Evolutionary conservation across 2,888 invertebrate species (phyloP).

Genomic region (Rhamphomyia laevipes): DNA sequence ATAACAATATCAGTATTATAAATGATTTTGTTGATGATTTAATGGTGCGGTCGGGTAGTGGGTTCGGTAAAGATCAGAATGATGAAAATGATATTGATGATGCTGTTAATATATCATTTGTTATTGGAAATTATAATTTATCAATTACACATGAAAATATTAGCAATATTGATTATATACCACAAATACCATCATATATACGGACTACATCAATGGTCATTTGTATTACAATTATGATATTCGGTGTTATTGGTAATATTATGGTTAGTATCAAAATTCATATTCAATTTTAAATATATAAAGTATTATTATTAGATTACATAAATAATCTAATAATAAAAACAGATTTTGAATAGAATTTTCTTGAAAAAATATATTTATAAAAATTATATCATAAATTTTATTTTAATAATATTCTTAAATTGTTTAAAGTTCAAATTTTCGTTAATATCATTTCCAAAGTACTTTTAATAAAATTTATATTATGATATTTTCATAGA

Average conservation of each 20-base stretch:
- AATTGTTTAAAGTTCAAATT: no score
- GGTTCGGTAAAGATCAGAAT: no score
- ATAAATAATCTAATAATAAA: background rate
- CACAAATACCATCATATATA: slow-evolving; percentile 71
- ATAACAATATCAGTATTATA: background rate
- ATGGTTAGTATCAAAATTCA: slow-evolving; percentile 48
- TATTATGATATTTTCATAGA: no score
- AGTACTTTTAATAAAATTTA: no score
- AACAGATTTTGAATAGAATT: no score
- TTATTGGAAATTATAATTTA: slow-evolving; percentile 5
- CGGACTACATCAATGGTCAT: slow-evolving; percentile 78
- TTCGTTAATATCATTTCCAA: no score
- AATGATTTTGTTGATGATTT: background rate
- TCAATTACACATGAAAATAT: slow-evolving; percentile 8
- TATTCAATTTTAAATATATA: background rate
- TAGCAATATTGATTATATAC: slow-evolving; percentile 22
- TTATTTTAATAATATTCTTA: no score
- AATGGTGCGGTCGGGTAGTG: no score
- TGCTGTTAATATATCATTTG: background rate
- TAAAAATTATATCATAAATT: no score
- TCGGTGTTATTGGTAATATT: slow-evolving; percentile 84
- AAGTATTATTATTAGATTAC: background rate
- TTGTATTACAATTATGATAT: slow-evolving; percentile 76
- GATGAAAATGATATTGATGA: background rate
- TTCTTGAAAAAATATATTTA: no score